Percentiles rank a stretch among this genome's conserved stretches.
Conservation (phyloP, 2,888 invertebrate genomes). For the Toxonevra muliebris region DNA sequence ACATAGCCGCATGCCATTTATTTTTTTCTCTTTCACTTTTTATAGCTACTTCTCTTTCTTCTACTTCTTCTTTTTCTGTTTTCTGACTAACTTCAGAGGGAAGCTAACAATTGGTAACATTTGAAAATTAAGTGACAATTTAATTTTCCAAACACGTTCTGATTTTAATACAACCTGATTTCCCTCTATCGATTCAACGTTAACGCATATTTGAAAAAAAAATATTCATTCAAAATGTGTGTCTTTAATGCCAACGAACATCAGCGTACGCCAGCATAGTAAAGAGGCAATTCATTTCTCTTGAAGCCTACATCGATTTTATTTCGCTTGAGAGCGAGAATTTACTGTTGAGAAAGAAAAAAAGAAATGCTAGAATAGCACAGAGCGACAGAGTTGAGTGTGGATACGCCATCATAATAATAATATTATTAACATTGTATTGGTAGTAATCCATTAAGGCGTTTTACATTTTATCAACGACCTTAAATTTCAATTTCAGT, state of each 20-base stretch:
- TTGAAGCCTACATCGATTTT: no score
- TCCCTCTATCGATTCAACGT: constrained; percentile 39
- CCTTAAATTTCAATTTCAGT: constrained; percentile 20
- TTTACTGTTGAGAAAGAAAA: no score
- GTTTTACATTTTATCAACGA: constrained; percentile 4
- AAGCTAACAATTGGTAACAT: background rate
- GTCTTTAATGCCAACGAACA: background rate
- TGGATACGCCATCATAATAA: background rate
- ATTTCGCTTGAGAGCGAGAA: no score
- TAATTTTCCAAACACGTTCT: constrained; percentile 48
- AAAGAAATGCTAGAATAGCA: constrained; percentile 15
- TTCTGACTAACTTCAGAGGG: no score
- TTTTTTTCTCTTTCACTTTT: no score
- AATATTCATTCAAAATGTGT: background rate
- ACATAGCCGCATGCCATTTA: no score
- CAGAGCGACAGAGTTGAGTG: constrained; percentile 5
- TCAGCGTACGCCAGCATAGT: no score
- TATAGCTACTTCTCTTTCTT: no score
- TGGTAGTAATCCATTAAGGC: no score
- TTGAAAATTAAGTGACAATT: constrained; percentile 27
- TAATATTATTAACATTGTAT: no score
- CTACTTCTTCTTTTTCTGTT: no score
- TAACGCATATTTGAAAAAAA: background rate
- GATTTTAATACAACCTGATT: constrained; percentile 42
- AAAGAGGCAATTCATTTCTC: constrained; percentile 1